Evolutionary conservation across 2,888 invertebrate species (phyloP), one percentile per base, ranked within the genome.

Genomic region (Callinectes sapidus): DNA sequence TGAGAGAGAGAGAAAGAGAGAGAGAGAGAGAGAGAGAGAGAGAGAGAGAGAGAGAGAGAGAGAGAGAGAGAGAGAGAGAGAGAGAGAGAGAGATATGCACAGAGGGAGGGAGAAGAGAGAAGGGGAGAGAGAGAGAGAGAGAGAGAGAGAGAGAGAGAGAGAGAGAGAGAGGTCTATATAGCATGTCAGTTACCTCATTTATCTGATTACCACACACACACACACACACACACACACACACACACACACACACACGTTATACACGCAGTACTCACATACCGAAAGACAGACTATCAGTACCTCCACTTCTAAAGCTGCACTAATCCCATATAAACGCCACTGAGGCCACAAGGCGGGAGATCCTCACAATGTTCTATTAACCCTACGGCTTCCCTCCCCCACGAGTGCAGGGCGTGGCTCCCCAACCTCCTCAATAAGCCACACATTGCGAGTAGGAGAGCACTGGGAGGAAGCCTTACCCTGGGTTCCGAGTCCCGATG

Each of bases 381-480:
- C 71, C 71, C 71, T 71, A 71, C 71, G 71, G 71, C 71, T 71
- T 71, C 71, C 71, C 71, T 71, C 13, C 71, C 71, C 28, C 71
- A 71, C 28, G 71, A 71, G 71, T 28, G 71, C 71, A 71, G n/a
- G 28, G 71, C 71, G 71, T 28, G 71, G 28, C 71, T n/a, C 23
- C 71, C 71, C n/a, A 61, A 48, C 48, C 71, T 28, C 71, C 71
- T 71, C n/a, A n/a, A 71, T 23, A 71, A 23, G 61, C 61, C 5
- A 23, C 61, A 18, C 61, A 23, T 3, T 48, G 48, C 48, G 48
- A 61, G 61, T 28, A n/a, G 71, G 71, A 28, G 28, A 1, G 3
- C 71, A 23, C 61, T 61, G 61, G 61, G 18, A 23, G 71, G 71
- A 71, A 71, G 71, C 71, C 71, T 3, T 71, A 71, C n/a, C 3